Conservation (phyloP, 2,113 vertebrate genomes). For the Catharus fuscescens region DNA sequence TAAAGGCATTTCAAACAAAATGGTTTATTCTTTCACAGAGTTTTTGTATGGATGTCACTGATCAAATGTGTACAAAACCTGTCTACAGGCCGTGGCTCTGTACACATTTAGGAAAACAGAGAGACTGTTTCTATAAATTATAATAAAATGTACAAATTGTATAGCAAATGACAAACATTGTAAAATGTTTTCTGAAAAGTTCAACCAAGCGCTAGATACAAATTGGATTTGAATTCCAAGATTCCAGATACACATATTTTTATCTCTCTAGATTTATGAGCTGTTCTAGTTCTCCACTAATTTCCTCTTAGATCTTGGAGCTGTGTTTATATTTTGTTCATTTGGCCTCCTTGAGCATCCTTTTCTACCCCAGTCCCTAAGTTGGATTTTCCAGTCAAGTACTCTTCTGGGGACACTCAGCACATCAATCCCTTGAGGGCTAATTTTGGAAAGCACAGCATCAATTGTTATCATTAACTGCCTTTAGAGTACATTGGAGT, state of each 20-base stretch:
- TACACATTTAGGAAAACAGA: neutral
- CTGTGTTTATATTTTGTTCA: conserved; percentile 5
- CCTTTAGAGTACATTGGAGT: neutral
- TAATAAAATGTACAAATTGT: neutral
- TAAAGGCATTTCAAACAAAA: neutral
- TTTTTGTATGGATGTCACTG: neutral
- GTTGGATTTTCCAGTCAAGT: neutral
- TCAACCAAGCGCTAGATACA: neutral
- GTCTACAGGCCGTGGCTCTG: neutral
- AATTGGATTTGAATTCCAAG: neutral
- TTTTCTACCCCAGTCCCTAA: neutral
- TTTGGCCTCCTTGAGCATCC: neutral
- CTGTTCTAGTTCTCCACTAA: neutral
- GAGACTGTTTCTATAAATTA: neutral
- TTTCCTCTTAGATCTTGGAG: neutral
- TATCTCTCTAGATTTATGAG: neutral
- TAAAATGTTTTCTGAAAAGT: neutral
- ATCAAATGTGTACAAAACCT: neutral
- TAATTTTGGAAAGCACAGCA: neutral
- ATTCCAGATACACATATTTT: neutral
- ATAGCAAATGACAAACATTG: neutral
- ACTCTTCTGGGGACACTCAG: neutral
- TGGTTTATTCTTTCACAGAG: neutral
- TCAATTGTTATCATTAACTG: neutral
- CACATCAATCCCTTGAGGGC: neutral